Percentiles rank a stretch among this genome's conserved stretches.
Evolutionary conservation across 2,113 vertebrate genomes (phyloP).

Genomic region (Corythaixoides concolor): DNA sequence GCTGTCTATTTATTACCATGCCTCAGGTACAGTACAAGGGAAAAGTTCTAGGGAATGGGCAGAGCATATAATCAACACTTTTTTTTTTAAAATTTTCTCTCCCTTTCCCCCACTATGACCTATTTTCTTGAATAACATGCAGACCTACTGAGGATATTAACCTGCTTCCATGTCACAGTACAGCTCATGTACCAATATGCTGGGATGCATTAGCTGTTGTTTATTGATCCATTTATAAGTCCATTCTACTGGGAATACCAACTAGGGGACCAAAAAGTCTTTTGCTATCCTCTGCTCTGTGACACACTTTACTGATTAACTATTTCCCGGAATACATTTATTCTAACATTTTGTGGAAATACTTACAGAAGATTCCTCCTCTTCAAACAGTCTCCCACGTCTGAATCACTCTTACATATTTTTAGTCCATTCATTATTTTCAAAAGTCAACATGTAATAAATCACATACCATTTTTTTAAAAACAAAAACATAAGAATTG

Average conservation of each 20-base stretch:
- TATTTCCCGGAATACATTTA: background rate
- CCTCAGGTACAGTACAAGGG: background rate
- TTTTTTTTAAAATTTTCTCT: background rate
- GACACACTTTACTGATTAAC: conserved; percentile 1
- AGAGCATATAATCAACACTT: background rate
- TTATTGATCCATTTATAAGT: conserved; percentile 31
- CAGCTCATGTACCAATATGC: background rate
- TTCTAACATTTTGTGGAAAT: conserved; percentile 28
- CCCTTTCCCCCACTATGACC: background rate
- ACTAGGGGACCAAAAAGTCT: background rate
- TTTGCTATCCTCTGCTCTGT: background rate
- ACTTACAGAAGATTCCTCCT: conserved; percentile 13
- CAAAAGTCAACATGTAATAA: background rate
- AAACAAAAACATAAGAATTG: background rate
- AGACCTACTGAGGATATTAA: conserved; percentile 1
- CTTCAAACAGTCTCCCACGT: conserved; percentile 44
- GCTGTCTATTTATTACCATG: background rate
- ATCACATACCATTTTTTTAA: background rate
- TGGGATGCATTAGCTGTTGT: conserved; percentile 41
- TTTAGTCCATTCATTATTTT: conserved; percentile 55
- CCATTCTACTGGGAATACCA: background rate
- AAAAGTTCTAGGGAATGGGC: background rate
- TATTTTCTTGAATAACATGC: background rate
- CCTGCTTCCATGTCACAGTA: conserved; percentile 13
- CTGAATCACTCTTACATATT: conserved; percentile 39